These are phyloP conservation scores for Fratercula arctica DNA, from an alignment of 2,797 vertebrate species.

Conservation along the genomic window DNA sequence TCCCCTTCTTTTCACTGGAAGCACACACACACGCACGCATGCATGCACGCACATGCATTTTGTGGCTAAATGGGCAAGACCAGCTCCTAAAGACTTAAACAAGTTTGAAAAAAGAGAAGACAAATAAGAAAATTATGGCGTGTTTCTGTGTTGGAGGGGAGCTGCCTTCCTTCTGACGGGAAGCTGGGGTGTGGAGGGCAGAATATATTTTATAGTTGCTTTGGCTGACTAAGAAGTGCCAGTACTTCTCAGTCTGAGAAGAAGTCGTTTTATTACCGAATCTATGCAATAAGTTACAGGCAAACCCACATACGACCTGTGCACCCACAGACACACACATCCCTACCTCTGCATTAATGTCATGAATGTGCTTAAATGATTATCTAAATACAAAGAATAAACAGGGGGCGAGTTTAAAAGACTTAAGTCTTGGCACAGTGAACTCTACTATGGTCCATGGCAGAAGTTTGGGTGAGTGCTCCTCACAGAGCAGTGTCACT, in stretches of 20 bases:
- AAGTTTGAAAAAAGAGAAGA: constrained; percentile 51
- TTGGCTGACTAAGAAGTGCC: background rate
- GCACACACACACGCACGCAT: constrained; percentile 52
- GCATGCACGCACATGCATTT: constrained; percentile 64
- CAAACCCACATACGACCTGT: background rate
- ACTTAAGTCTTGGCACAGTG: background rate
- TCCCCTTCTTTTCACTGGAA: constrained; percentile 79
- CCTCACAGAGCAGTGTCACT: background rate
- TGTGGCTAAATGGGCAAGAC: constrained; percentile 71
- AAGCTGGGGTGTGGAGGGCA: background rate
- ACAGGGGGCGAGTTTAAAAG: background rate
- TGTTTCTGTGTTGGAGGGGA: constrained; percentile 11
- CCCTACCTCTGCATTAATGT: background rate
- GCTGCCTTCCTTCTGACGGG: constrained; percentile 19
- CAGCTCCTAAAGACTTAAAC: constrained; percentile 74
- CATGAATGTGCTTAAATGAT: fast-evolving
- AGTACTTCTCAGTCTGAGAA: background rate
- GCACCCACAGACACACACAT: too few species aligned
- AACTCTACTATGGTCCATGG: background rate
- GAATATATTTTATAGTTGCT: background rate
- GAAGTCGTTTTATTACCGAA: constrained; percentile 31
- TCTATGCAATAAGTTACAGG: background rate
- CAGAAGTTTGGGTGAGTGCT: background rate
- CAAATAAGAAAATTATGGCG: constrained; percentile 58
- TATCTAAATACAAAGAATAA: background rate